phyloP scores from a whole-genome alignment of 2,888 invertebrate genomes.

The Carcina quercana region DNA sequence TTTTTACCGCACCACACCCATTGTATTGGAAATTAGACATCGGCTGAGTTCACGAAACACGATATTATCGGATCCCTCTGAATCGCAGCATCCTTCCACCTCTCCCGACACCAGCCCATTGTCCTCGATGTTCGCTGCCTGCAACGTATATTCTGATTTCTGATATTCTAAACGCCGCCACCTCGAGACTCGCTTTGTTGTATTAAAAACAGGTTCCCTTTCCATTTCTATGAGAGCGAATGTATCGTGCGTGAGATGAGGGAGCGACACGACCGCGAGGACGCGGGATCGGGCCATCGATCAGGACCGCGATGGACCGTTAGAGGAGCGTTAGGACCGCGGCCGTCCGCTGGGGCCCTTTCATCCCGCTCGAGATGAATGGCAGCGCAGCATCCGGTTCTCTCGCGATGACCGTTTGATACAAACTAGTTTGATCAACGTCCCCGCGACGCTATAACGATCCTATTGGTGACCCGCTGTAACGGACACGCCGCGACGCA shows the following conservation, averaged over 20 bases:
- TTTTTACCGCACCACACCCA: constrained; percentile 61
- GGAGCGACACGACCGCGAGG: constrained; percentile 32
- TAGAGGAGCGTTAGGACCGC: constrained; percentile 30
- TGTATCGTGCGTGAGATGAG: constrained; percentile 44
- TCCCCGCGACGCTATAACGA: constrained; percentile 40
- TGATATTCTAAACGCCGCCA: constrained; percentile 29
- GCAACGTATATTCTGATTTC: constrained; percentile 30
- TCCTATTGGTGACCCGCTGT: too few species aligned
- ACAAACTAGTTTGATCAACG: constrained; percentile 63
- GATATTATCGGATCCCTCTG: constrained; percentile 59
- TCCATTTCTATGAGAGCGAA: constrained; percentile 54
- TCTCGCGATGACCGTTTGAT: constrained; percentile 55
- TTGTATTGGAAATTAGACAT: constrained; percentile 72
- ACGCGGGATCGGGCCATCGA: constrained; percentile 58
- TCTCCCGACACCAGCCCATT: constrained; percentile 36
- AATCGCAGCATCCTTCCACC: constrained; percentile 45
- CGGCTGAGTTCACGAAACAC: constrained; percentile 64
- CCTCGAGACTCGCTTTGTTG: too few species aligned
- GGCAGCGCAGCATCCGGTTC: constrained; percentile 67
- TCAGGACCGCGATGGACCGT: constrained; percentile 59
- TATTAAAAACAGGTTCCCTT: constrained; percentile 63
- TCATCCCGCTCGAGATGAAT: constrained; percentile 60
- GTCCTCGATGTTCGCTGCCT: constrained; percentile 28
- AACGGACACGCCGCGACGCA: constrained; percentile 29
- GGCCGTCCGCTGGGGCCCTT: constrained; percentile 62